These are phyloP conservation scores for Musca vetustissima DNA, from an alignment of 1,140 invertebrate species.

Conservation along the genomic window DNA sequence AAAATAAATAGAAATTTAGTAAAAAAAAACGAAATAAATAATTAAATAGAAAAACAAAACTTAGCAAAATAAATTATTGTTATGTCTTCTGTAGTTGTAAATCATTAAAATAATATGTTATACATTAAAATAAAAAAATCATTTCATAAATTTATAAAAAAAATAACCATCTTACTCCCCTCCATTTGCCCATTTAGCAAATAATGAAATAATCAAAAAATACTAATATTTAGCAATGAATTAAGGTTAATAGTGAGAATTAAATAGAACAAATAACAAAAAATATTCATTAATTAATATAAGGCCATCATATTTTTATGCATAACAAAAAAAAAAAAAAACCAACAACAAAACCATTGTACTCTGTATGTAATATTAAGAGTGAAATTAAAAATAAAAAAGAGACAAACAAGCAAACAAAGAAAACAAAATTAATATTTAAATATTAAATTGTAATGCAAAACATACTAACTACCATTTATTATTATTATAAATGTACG, in stretches of 20 bases:
- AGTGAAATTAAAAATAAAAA: conserved; percentile 8
- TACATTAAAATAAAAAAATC: too few species aligned
- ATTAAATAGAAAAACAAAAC: not conserved
- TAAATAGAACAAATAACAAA: not conserved
- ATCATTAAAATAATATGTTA: too few species aligned
- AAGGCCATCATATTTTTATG: conserved; percentile 7
- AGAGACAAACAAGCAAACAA: conserved; percentile 3
- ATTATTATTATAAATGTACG: conserved; percentile 20
- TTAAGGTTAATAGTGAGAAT: not conserved
- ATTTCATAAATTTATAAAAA: not conserved
- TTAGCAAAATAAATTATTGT: not conserved
- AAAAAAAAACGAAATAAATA: not conserved
- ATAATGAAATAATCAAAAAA: conserved; percentile 9
- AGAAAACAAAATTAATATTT: too few species aligned
- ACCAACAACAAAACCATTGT: not conserved
- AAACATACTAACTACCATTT: conserved; percentile 17
- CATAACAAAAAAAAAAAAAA: not conserved
- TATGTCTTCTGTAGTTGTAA: not conserved
- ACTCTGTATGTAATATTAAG: conserved; percentile 7
- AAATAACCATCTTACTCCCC: too few species aligned
- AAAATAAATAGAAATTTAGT: not conserved
- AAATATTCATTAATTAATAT: not conserved
- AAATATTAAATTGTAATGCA: not conserved
- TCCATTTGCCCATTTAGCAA: not conserved
- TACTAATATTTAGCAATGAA: not conserved